Evolutionary conservation across 35 echinoderm and acorn worm genomes (phyloP).

Genomic region (Ptychodera flava): DNA sequence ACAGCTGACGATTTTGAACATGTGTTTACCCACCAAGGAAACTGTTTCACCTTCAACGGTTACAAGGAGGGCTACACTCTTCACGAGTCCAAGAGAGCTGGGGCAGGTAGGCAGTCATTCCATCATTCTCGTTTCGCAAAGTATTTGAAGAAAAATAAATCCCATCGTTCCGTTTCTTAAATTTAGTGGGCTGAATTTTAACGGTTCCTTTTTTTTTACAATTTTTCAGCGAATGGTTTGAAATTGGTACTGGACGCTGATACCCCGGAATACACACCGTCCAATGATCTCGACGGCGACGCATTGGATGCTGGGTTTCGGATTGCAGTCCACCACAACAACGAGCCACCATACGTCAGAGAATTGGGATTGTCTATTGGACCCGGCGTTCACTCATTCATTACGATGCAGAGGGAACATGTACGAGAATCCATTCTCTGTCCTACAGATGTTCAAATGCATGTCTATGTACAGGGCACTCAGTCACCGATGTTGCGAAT

Average conservation of each 20-base stretch:
- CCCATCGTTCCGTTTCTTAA: too few relatives aligned
- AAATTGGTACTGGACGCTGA: slow-evolving; percentile 62
- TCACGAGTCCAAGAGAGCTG: slow-evolving; percentile 44
- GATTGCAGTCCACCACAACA: slow-evolving; percentile 63
- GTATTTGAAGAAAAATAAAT: too few relatives aligned
- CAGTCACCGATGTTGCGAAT: too few relatives aligned
- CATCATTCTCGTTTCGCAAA: too few relatives aligned
- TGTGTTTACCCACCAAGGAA: slow-evolving; percentile 70
- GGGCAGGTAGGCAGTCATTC: slow-evolving; percentile 79
- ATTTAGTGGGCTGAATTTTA: too few relatives aligned
- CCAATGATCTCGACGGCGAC: slow-evolving; percentile 67
- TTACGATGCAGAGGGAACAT: slow-evolving; percentile 49
- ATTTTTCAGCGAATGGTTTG: slow-evolving; percentile 65
- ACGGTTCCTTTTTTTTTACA: too few relatives aligned
- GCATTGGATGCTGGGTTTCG: slow-evolving; percentile 67
- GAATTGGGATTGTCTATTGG: slow-evolving; percentile 48
- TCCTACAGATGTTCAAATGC: too few relatives aligned
- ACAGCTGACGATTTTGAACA: slow-evolving; percentile 31
- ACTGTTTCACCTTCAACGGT: slow-evolving; percentile 88
- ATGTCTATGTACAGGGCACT: too few relatives aligned
- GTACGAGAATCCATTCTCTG: too few relatives aligned
- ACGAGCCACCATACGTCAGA: slow-evolving; percentile 75
- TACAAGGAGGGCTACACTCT: neutral
- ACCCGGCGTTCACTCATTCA: slow-evolving; percentile 61
- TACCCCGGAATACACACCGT: slow-evolving; percentile 57